Evolutionary conservation across 2,113 vertebrate species (phyloP), one percentile per base, ranked within the genome.

Genomic region (Centropus unirufus): DNA sequence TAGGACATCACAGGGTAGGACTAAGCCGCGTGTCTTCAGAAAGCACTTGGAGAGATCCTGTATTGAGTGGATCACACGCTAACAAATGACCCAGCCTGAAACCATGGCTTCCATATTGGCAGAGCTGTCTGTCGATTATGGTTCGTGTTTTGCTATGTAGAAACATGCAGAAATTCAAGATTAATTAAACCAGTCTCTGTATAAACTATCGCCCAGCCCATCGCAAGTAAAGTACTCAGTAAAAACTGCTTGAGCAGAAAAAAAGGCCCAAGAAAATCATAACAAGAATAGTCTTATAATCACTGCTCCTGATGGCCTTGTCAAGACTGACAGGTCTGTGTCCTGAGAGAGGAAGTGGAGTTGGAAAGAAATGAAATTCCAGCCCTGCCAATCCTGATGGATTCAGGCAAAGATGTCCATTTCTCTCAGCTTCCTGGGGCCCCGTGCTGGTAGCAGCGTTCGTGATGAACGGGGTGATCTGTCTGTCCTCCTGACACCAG

Each of bases 11-110:
- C 82, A 26, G 78, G 44, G 55, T 61, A 73, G 57, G 72, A 20
- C 52, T 32, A 9, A 85, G 36, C 66, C 57, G 9, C 3, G 1
- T 30, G 34, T 12, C 68, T 74, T 59, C 19, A 23, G 63, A 83
- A 93, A 47, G 47, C 36, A 7, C 68, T 87, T 36, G 23, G 8
- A 40, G 87, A 9, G 57, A 52, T 72, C 54, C 64, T 55, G 1
- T 32, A 1, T 0, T 0, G 34, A 64, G 42, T 17, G 29, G 51
- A 34, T 83, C 63, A n/a, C 83, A 51, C 1, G 0, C 68, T 83
- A 14, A 55, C 39, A 42, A 70, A 66, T 5, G 59, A 63, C 14
- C 2, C 5, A 32, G 24, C 61, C 81, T 85, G 76, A 68, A 84
- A 23, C 27, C 13, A 3, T 9, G 17, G 57, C 54, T 91, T 51